Conservation (phyloP, 2,888 invertebrate genomes). For the Pyrocoelia pectoralis region DNA sequence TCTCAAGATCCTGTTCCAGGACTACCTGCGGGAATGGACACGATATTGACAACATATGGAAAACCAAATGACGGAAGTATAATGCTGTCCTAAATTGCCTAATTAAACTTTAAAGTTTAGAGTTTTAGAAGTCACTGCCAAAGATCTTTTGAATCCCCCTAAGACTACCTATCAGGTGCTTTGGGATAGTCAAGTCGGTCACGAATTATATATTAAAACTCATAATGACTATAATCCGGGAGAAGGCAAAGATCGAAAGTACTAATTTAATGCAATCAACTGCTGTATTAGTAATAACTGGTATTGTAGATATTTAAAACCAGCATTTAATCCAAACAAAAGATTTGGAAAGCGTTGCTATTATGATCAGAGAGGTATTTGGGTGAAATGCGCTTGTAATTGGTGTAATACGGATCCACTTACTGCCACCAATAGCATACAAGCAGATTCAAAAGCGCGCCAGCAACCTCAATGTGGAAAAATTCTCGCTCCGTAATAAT, state of each 20-base stretch:
- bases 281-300: too few relatives aligned
- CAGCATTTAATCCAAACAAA: conserved; percentile 59
- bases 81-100: conserved; percentile 24
- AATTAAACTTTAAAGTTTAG: conserved; percentile 3
- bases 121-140: conserved; percentile 48
- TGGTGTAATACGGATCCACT: conserved; percentile 57
- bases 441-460: conserved; percentile 58
- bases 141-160: conserved; percentile 58
- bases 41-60: conserved; percentile 58
- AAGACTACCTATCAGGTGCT: conserved; percentile 55
- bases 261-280: too few relatives aligned
- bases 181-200: conserved; percentile 55
- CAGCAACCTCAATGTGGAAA: conserved; percentile 58
- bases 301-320: conserved; percentile 50
- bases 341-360: conserved; percentile 61
- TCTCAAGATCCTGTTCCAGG: conserved; percentile 57
- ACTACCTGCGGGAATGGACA: conserved; percentile 59
- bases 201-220: conserved; percentile 60
- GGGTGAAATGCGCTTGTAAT: conserved; percentile 58
- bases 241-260: conserved; percentile 60
- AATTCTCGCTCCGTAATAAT: conserved; percentile 57
- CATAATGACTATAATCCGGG: conserved; percentile 61
- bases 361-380: conserved; percentile 62
- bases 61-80: conserved; percentile 34
- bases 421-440: conserved; percentile 57